phyloP scores from a whole-genome alignment of 1,140 invertebrate species.

The Aleiodes sp. region DNA sequence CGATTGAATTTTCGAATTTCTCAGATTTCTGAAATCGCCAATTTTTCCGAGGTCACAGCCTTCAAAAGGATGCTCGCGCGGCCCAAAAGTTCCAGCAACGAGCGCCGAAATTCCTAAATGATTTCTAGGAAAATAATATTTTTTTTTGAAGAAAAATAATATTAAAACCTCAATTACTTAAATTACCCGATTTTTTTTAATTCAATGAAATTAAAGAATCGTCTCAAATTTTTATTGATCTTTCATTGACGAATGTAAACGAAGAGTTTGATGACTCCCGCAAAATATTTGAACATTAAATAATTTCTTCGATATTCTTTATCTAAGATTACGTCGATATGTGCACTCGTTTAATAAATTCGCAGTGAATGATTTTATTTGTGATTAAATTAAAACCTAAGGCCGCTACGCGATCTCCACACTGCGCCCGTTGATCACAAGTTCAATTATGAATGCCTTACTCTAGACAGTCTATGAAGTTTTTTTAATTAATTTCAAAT shows the following conservation, averaged over 20 bases:
- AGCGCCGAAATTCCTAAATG: conserved; percentile 30
- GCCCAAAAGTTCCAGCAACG: conserved; percentile 35
- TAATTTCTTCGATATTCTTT: no score
- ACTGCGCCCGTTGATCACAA: conserved; percentile 10
- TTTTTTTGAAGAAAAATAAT: no score
- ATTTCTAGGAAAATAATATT: conserved; percentile 3
- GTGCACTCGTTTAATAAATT: conserved; percentile 39
- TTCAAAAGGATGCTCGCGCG: conserved; percentile 47
- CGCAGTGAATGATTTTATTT: conserved; percentile 23
- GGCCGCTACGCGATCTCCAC: conserved; percentile 31
- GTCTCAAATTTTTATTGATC: no score
- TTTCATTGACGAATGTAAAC: no score
- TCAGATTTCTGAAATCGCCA: neutral
- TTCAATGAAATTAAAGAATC: no score
- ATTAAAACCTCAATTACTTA: neutral
- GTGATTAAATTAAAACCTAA: conserved; percentile 37
- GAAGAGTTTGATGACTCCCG: no score
- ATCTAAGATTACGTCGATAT: conserved; percentile 38
- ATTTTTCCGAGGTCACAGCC: conserved; percentile 49
- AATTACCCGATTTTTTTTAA: no score
- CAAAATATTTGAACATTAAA: no score
- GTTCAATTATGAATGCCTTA: neutral
- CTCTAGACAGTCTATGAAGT: conserved; percentile 26
- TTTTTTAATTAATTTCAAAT: neutral
- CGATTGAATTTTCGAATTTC: no score